Base-by-base conservation (phyloP, 2,113 vertebrate species). In the Aldabrachelys gigantea region DNA sequence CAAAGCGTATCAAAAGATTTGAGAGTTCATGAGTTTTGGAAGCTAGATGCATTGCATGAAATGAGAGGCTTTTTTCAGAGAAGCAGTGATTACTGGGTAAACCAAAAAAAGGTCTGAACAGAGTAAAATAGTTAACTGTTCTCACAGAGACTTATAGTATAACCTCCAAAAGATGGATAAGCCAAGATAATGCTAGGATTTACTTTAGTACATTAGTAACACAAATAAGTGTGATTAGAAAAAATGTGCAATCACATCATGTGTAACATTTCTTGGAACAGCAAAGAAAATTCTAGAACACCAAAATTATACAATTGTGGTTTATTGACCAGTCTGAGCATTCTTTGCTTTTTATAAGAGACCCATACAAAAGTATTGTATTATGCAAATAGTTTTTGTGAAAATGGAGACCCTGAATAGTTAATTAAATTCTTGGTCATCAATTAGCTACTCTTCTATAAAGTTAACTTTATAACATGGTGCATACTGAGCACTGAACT, bases 1-100 rank as follows among this genome's bases (percentile, higher is more conserved):
- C 62, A 94, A 31, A 89, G 85, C 62, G 19, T 52, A 13, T 80
- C 76, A 94, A 88, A 69, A 88, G 52, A 82, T 35, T 86, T 4
- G 80, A 92, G 49, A 81, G 62, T 54, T 80, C 44, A 17, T 78
- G 78, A 91, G 53, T 75, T 87, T 82, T 84, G 89, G 91, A 95
- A 92, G 44, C 53, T 89, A 90, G 72, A 75, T 4, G 12, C 41
- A 69, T 22, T 59, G n/a, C 44, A 94, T 41, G 91, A 93, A 96
- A 90, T 38, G 10, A 94, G 89, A 95, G 89, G 72, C 25, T 88
- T 82, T 92, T 53, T 53, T 38, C 59, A 89, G 82, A 91, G 41
- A 6, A 93, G n/a, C 1, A 0, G 49, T 31, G 41, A 93, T 92
- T 82, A 82, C 1, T 25, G 31, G 5, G 10, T 76, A 76, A 76